Evolutionary conservation across 2,888 invertebrate species (phyloP).

Genomic region (Eumacrocentrus americanus): DNA sequence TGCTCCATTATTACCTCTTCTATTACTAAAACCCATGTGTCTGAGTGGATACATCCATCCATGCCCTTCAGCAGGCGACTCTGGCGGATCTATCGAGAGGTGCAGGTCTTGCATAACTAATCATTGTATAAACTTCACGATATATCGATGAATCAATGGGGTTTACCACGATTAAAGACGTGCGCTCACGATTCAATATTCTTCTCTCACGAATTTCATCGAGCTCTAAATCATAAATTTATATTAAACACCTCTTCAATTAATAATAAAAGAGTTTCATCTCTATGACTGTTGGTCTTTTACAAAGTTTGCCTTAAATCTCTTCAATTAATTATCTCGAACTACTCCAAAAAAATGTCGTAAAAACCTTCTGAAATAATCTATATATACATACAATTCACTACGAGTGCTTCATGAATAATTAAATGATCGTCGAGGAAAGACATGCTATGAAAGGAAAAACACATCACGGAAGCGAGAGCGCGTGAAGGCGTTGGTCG

Average conservation of each 20-base stretch:
- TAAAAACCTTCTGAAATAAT: no score
- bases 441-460: conserved; percentile 14
- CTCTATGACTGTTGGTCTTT: no score
- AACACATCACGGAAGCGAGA: conserved; percentile 28
- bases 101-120: conserved; percentile 12
- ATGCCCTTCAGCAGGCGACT: conserved; percentile 14
- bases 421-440: no score
- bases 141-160: conserved; percentile 14
- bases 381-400: no score
- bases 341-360: no score
- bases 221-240: not conserved
- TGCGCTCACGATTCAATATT: conserved; percentile 11
- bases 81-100: conserved; percentile 9
- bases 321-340: no score
- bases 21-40: no score
- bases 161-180: conserved; percentile 5
- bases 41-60: no score
- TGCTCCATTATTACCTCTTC: no score
- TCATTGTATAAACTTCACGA: conserved; percentile 1
- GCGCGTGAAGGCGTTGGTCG: conserved; percentile 25
- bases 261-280: not conserved
- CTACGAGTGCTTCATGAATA: no score
- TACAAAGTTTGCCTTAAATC: no score
- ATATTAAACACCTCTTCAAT: not conserved
- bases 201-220: conserved; percentile 18